Percentiles rank a stretch among this genome's conserved stretches.
phyloP scores from a whole-genome alignment of 2,797 vertebrate genomes.

The Carcharodon carcharias region DNA sequence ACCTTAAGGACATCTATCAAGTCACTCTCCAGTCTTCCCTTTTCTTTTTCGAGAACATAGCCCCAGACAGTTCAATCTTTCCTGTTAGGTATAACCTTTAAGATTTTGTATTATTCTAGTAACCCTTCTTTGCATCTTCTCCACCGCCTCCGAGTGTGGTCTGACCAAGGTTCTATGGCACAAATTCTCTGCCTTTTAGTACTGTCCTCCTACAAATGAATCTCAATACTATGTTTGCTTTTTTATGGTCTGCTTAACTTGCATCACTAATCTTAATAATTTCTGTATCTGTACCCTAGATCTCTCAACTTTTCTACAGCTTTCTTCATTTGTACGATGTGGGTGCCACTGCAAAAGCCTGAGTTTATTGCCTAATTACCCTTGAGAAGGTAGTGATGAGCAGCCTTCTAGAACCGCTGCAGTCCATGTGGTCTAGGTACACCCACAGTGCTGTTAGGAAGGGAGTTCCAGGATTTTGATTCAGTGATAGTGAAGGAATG shows the following conservation, averaged over 20 bases:
- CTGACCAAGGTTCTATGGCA: background rate
- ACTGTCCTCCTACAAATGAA: background rate
- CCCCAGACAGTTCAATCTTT: background rate
- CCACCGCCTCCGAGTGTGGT: background rate
- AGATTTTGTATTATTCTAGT: background rate
- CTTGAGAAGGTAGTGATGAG: no score
- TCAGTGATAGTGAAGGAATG: no score
- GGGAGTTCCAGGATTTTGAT: no score
- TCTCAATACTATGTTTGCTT: background rate
- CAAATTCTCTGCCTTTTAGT: background rate
- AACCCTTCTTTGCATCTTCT: background rate
- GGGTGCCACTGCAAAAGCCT: no score
- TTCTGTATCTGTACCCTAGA: no score
- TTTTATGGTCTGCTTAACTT: background rate
- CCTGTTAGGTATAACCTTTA: background rate
- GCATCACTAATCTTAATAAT: background rate
- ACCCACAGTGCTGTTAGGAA: no score
- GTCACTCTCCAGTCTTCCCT: background rate
- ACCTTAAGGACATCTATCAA: background rate
- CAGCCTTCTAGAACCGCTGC: no score
- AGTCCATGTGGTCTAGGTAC: no score
- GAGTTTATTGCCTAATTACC: no score
- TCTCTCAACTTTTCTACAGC: background rate
- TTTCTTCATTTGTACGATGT: no score
- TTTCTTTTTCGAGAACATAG: background rate